These are phyloP conservation scores for Echinarachnius parma DNA, from an alignment of 53 echinoderm and acorn worm genomes.

Conservation along the genomic window DNA sequence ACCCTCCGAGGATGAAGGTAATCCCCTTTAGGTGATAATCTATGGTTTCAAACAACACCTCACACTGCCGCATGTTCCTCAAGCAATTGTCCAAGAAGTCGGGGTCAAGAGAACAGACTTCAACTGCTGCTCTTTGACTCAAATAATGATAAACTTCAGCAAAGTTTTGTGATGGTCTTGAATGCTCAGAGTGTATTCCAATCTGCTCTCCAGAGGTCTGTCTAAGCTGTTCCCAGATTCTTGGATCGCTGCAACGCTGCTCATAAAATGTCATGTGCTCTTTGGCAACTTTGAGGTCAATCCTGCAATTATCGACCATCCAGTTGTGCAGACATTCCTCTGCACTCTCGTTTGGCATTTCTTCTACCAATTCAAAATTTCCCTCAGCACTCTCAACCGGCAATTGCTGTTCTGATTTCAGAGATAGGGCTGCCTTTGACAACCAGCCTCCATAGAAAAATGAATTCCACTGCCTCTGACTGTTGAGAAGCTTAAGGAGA, in stretches of 20 bases:
- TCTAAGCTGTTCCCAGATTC: not conserved
- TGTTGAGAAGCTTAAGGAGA: not conserved
- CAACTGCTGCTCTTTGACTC: not conserved
- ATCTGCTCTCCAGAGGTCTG: not conserved
- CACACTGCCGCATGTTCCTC: not conserved
- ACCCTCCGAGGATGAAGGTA: not conserved
- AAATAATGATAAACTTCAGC: no score
- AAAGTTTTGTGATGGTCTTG: no score
- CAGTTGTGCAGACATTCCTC: not conserved
- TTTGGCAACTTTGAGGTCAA: not conserved
- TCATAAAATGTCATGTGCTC: constrained; percentile 5
- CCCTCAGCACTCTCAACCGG: no score
- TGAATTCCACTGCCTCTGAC: not conserved
- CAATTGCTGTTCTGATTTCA: no score
- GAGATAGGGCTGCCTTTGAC: no score
- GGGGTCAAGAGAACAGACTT: no score
- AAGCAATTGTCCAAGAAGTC: constrained; percentile 10
- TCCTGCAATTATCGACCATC: not conserved
- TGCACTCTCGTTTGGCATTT: no score
- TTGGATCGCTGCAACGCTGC: not conserved
- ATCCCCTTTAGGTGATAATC: not conserved
- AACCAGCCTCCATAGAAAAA: constrained; percentile 29
- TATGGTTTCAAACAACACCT: not conserved
- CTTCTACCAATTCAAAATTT: no score
- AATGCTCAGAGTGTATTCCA: not conserved